phyloP scores from a whole-genome alignment of 2,797 vertebrate genomes.

The Diplodus puntazzo region DNA sequence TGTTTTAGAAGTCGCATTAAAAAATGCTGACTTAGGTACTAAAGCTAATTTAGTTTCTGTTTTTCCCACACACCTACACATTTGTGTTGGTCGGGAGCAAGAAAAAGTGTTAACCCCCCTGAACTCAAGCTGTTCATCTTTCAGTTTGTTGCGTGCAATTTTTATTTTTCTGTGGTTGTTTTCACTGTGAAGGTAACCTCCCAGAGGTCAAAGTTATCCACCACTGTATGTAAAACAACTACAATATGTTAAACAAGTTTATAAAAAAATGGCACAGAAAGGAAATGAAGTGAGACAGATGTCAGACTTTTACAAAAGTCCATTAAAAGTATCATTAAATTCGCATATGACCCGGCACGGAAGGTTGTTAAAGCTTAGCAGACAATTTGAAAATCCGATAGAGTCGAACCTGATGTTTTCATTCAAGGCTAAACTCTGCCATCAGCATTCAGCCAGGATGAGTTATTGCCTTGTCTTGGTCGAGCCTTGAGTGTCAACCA shows the following conservation, averaged over 20 bases:
- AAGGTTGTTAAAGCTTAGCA: conserved; percentile 54
- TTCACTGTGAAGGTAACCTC: background rate
- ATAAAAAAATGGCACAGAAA: conserved; percentile 10
- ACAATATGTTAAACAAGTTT: conserved; percentile 17
- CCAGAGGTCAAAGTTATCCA: conserved; percentile 1
- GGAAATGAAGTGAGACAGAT: conserved; percentile 50
- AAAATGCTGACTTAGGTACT: too few species aligned
- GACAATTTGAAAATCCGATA: conserved; percentile 52
- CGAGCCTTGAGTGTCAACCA: conserved; percentile 52
- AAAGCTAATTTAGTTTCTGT: background rate
- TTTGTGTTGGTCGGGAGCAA: too few species aligned
- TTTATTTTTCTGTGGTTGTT: background rate
- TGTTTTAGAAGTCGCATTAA: too few species aligned
- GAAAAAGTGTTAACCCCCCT: background rate
- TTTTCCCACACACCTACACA: background rate
- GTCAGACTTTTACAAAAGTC: conserved; percentile 62
- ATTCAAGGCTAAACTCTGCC: conserved; percentile 64
- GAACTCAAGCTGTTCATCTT: background rate
- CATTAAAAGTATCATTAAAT: conserved; percentile 68
- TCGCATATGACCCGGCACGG: conserved; percentile 60
- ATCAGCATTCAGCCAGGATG: conserved; percentile 71
- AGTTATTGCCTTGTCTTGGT: conserved; percentile 63
- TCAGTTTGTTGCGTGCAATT: background rate
- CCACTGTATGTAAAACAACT: conserved; percentile 18
- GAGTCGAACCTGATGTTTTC: conserved; percentile 46